A percentile compares a stretch with the other conserved stretches of the same genome.
Conservation (phyloP, 2,888 invertebrate species). For the Pseudeuparius sepicola region DNA sequence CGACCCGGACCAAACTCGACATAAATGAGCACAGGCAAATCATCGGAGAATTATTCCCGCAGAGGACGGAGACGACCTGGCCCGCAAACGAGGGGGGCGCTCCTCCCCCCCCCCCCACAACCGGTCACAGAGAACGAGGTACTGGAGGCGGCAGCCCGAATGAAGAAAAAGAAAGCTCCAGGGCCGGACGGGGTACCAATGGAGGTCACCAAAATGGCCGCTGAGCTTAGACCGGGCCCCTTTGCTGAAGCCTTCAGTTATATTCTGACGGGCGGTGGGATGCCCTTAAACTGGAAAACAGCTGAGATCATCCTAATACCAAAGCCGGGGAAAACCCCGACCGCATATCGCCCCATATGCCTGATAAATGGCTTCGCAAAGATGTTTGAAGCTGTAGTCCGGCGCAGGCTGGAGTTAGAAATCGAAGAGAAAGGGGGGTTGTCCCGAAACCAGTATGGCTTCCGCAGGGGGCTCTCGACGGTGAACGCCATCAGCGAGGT, state of each 20-base stretch:
- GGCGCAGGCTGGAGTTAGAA: not conserved
- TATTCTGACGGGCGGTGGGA: not conserved
- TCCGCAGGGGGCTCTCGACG: conserved; percentile 4
- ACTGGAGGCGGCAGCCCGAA: too few species aligned
- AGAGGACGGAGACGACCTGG: too few species aligned
- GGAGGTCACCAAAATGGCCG: conserved; percentile 3
- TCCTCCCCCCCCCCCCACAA: too few species aligned
- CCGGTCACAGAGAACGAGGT: too few species aligned
- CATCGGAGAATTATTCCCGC: too few species aligned
- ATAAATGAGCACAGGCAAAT: too few species aligned
- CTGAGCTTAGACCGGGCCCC: not conserved
- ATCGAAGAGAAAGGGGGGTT: not conserved
- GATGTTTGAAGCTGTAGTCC: not conserved
- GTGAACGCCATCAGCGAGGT: conserved; percentile 7
- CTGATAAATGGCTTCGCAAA: not conserved
- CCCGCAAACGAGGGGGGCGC: too few species aligned
- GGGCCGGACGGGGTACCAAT: too few species aligned
- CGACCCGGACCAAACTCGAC: too few species aligned
- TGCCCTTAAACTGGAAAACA: not conserved
- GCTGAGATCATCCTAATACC: conserved; percentile 1
- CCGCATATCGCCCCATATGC: conserved; percentile 5
- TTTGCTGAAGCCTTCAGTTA: not conserved
- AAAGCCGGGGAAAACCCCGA: not conserved
- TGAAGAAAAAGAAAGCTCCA: too few species aligned
- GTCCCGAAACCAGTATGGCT: not conserved